These are phyloP conservation scores for Tetramorium parvispinum DNA, from an alignment of 1,140 invertebrate species.

Conservation along the genomic window DNA sequence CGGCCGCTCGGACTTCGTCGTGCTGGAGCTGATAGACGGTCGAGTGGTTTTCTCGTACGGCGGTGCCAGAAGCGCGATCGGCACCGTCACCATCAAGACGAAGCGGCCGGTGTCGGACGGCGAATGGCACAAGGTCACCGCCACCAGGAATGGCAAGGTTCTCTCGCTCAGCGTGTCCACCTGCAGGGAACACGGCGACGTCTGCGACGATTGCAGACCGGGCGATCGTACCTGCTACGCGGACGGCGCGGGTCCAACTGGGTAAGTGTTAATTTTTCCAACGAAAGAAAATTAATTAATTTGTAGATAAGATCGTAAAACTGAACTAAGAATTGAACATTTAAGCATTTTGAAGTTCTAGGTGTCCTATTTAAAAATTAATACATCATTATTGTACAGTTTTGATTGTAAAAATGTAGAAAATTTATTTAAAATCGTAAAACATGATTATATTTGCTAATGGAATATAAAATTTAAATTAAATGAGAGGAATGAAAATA, in stretches of 20 bases:
- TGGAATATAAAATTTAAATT: too few relatives aligned
- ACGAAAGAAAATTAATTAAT: constrained; percentile 37
- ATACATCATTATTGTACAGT: not conserved
- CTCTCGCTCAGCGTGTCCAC: constrained; percentile 93
- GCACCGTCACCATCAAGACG: constrained; percentile 89
- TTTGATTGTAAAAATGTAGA: not conserved
- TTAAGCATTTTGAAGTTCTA: not conserved
- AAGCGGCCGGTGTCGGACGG: constrained; percentile 92
- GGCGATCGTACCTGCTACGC: constrained; percentile 93
- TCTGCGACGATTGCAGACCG: constrained; percentile 93
- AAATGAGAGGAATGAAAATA: too few relatives aligned
- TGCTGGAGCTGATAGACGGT: constrained; percentile 94
- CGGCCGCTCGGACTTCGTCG: constrained; percentile 96
- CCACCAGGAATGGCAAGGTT: constrained; percentile 94
- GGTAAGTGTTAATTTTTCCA: constrained; percentile 86
- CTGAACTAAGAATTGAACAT: not conserved
- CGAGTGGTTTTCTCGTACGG: constrained; percentile 95
- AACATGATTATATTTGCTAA: not conserved
- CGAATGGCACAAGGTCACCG: constrained; percentile 96
- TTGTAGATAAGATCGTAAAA: not conserved
- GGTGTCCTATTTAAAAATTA: not conserved
- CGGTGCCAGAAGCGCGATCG: constrained; percentile 94
- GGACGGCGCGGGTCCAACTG: constrained; percentile 93
- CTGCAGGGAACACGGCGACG: constrained; percentile 94
- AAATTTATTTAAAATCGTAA: not conserved